A percentile compares a stretch with the other conserved stretches of the same genome.
These are phyloP conservation scores for Aspidapion aeneum DNA, from an alignment of 2,888 invertebrate species.

Conservation along the genomic window DNA sequence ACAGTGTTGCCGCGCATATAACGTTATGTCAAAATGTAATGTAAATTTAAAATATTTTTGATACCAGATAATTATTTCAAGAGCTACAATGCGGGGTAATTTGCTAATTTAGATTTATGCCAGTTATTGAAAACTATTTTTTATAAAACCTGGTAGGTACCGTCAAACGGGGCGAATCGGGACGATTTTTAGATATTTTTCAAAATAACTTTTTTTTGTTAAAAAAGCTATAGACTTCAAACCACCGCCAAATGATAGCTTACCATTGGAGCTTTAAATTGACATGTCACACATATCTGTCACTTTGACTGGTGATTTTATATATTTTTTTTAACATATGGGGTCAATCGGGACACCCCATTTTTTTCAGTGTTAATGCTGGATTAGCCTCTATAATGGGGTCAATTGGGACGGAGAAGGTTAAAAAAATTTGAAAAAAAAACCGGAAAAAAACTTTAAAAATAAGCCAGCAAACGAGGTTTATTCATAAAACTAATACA, in stretches of 20 bases:
- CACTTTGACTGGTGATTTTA: neutral
- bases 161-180: neutral
- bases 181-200: neutral
- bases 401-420: neutral
- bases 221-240: neutral
- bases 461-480: neutral
- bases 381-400: neutral
- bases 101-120: no score
- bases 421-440: neutral
- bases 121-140: no score
- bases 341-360: neutral
- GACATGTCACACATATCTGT: neutral
- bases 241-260: neutral
- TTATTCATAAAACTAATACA: neutral
- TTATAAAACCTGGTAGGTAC: neutral
- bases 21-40: no score
- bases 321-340: neutral
- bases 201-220: neutral
- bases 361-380: neutral
- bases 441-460: neutral
- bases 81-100: no score
- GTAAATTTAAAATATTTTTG: no score
- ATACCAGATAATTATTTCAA: no score
- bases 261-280: neutral
- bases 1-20: no score